phyloP scores from a whole-genome alignment of 2,113 vertebrate species.

The Vombatus ursinus region DNA sequence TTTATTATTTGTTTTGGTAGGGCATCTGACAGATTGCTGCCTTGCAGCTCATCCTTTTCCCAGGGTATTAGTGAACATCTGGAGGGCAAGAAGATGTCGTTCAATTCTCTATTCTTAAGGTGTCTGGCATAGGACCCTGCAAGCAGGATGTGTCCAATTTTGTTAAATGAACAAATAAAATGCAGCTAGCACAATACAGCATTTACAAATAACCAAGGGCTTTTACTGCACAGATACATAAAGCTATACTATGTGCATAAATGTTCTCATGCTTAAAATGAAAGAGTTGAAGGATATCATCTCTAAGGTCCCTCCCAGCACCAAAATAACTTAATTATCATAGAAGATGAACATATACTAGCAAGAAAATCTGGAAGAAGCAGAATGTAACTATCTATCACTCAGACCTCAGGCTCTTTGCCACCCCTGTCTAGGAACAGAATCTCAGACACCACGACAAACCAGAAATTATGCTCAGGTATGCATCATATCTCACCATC shows the following conservation, averaged over 20 bases:
- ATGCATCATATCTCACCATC: too few species aligned
- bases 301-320: neutral
- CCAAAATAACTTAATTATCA: neutral
- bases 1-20: neutral
- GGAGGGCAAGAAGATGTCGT: neutral
- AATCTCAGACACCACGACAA: neutral
- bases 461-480: neutral
- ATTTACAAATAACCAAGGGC: neutral
- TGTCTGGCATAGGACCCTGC: neutral
- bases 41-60: neutral
- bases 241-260: neutral
- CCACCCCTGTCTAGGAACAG: neutral
- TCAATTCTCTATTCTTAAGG: neutral
- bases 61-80: neutral
- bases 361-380: neutral
- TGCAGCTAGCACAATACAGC: neutral
- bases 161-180: neutral
- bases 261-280: neutral
- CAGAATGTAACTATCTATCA: neutral
- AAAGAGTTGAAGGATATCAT: neutral
- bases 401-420: neutral
- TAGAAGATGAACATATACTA: neutral
- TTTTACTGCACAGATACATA: neutral
- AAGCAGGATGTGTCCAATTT: neutral
- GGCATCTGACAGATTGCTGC: neutral